Evolutionary conservation across 2,113 vertebrate species (phyloP), one percentile per base, ranked within the genome.

Genomic region (Pampusana beccarii): DNA sequence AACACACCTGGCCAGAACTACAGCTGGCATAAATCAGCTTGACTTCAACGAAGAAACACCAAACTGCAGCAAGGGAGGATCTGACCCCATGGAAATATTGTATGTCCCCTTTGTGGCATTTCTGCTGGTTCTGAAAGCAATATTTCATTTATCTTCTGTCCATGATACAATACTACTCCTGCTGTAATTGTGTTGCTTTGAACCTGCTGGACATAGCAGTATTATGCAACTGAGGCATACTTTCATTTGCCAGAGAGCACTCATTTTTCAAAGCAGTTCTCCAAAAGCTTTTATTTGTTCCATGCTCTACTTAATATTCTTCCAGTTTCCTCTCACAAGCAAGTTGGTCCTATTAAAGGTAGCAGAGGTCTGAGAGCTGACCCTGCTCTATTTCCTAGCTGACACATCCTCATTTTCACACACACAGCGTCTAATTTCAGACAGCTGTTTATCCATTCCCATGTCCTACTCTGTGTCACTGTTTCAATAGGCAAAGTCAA

Each of bases 21-120:
- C 38, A 82, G 19, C 64, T 83, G 79, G 69, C 48, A 90, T 94
- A 92, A 97, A 94, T 94, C 93, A 95, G 86, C 40, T 74, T 92
- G 86, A 80, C 64, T 96, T 92, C 85, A 90, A 34, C 62, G 80
- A 31, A 60, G 42, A 40, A 80, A 54, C 34, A 74, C 29, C 46
- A 64, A 78, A 89, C 64, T 81, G 56, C 26, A 86, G 20, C 60
- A 83, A 60, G 33, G 40, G 57, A 83, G 86, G 56, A 88, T 93
- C 53, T 86, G 72, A 82, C 44, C 82, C 65, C 31, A 18, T 29
- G 79, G 80, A 93, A 92, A 90, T 93, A 93, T 8, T 77, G 33
- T 81, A 51, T 28, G 61, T 29, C 29, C 60, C 38, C 67, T 83
- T 60, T 53, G 46, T 74, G 58, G 48, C 36, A 91, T 91, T 91